Conservation (phyloP, 2,113 vertebrate species). For the Lasiurus borealis region DNA sequence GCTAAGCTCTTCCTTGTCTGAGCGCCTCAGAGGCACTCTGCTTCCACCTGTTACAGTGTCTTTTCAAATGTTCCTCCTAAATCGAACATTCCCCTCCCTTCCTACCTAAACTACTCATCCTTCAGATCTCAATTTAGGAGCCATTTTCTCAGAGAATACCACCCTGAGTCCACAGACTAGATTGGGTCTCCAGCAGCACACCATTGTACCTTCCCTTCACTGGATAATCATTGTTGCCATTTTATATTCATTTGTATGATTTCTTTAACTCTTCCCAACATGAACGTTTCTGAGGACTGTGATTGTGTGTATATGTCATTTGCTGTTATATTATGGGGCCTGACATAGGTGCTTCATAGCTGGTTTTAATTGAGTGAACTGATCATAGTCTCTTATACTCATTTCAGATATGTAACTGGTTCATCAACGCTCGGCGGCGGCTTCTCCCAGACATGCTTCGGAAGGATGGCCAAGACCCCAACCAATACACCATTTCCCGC, state of each 20-base stretch:
- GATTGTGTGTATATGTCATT: neutral
- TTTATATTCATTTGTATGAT: neutral
- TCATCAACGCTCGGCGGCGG: slow-evolving; percentile 96
- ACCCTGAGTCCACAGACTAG: neutral
- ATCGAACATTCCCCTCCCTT: neutral
- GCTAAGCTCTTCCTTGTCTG: neutral
- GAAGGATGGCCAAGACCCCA: slow-evolving; percentile 96
- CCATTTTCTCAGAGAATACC: neutral
- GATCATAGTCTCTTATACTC: neutral
- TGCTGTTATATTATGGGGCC: neutral
- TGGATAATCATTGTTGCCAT: neutral
- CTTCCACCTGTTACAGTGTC: neutral
- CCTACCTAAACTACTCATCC: neutral
- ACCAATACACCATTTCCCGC: slow-evolving; percentile 96
- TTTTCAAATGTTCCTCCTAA: neutral
- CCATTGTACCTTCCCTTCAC: neutral
- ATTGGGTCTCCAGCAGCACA: neutral
- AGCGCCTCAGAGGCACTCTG: neutral
- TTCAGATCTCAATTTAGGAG: neutral
- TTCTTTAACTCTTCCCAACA: neutral
- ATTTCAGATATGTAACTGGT: slow-evolving; percentile 98
- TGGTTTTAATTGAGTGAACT: slow-evolving; percentile 43
- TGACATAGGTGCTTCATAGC: neutral
- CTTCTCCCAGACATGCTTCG: slow-evolving; percentile 96
- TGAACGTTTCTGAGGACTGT: neutral